Percentiles rank a stretch among this genome's conserved stretches.
Conservation (phyloP, 2,797 vertebrate species). For the Choloepus didactylus region DNA sequence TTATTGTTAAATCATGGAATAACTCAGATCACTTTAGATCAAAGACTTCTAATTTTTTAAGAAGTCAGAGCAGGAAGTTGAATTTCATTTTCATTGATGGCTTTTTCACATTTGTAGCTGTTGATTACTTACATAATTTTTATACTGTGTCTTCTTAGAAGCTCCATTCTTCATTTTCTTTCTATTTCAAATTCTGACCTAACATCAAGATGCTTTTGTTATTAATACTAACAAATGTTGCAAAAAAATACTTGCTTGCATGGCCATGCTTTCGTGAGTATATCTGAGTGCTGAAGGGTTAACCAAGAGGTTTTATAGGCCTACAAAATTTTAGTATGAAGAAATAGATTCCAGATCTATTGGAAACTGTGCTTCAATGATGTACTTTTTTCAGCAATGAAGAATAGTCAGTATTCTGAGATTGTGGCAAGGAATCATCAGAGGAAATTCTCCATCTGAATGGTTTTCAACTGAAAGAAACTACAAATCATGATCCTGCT, state of each 20-base stretch:
- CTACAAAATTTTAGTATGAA: background rate
- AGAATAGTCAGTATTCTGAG: background rate
- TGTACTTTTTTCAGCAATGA: background rate
- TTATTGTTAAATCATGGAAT: conserved; percentile 7
- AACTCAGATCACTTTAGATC: background rate
- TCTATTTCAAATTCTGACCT: background rate
- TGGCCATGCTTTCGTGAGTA: background rate
- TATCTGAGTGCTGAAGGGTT: background rate
- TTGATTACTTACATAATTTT: background rate
- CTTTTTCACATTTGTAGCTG: background rate
- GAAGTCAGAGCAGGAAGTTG: conserved; percentile 23
- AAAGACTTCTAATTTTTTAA: background rate
- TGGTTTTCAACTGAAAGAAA: conserved; percentile 19
- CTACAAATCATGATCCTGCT: background rate
- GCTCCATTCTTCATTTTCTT: conserved; percentile 3
- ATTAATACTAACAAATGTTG: background rate
- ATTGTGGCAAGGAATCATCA: background rate
- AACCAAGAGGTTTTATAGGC: background rate
- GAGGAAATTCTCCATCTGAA: background rate
- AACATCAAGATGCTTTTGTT: background rate
- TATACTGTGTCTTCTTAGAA: background rate
- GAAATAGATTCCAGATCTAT: background rate
- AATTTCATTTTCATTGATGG: background rate
- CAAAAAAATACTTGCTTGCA: background rate
- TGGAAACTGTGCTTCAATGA: background rate